These are phyloP conservation scores for Alviniconcha marisindica DNA, from an alignment of 1,140 invertebrate species.

Conservation along the genomic window DNA sequence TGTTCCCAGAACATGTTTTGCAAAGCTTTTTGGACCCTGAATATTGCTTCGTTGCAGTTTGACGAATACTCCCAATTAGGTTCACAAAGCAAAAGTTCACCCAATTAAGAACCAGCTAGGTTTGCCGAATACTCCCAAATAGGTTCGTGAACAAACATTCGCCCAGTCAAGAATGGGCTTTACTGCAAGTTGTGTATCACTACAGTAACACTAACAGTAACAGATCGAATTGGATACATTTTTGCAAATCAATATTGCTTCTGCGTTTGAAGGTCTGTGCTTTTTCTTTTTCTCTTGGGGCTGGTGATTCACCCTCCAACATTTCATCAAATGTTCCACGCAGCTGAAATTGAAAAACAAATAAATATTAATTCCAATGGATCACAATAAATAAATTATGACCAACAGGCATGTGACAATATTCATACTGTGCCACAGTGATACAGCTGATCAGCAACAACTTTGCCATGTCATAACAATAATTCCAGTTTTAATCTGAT, in stretches of 20 bases:
- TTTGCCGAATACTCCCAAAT: too few species aligned
- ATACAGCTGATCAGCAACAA: background rate
- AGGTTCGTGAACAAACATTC: too few species aligned
- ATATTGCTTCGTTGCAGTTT: too few species aligned
- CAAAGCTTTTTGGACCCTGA: too few species aligned
- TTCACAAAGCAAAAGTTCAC: too few species aligned
- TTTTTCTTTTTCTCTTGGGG: conserved; percentile 52
- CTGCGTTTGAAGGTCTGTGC: conserved; percentile 58
- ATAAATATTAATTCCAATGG: background rate
- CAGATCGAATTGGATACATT: conserved; percentile 57
- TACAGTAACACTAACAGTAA: too few species aligned
- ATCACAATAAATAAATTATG: background rate
- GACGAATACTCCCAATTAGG: too few species aligned
- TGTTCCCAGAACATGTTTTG: too few species aligned
- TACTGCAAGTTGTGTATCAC: too few species aligned
- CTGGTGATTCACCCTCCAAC: conserved; percentile 58
- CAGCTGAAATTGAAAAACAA: background rate
- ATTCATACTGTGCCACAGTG: background rate
- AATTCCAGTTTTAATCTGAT: background rate
- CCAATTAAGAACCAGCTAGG: too few species aligned
- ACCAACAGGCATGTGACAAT: background rate
- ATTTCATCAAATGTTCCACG: conserved; percentile 45
- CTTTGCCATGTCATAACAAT: background rate
- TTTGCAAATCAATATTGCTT: conserved; percentile 61
- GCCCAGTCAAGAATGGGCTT: too few species aligned